A percentile compares a stretch with the other conserved stretches of the same genome.
Evolutionary conservation across 2,888 invertebrate genomes (phyloP).

Genomic region (Macrosoma leucophasiata): DNA sequence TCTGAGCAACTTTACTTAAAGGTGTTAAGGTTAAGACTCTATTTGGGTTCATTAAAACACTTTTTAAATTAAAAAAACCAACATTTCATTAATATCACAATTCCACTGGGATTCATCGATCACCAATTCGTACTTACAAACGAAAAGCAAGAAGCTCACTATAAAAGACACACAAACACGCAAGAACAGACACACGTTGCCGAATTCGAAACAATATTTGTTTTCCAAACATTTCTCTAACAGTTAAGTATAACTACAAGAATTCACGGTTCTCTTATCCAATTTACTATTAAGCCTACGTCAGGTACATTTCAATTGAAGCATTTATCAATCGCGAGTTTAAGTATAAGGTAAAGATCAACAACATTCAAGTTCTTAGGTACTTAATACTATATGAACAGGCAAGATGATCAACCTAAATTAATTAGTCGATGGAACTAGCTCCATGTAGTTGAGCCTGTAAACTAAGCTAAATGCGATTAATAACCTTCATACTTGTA

Average conservation of each 20-base stretch:
- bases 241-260: conserved; percentile 28
- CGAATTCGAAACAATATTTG: conserved; percentile 28
- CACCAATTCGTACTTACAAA: conserved; percentile 37
- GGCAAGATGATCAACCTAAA: conserved; percentile 53
- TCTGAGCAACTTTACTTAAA: too few relatives aligned
- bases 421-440: conserved; percentile 36
- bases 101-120: conserved; percentile 59
- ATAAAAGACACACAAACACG: conserved; percentile 28
- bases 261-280: conserved; percentile 42
- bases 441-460: conserved; percentile 37
- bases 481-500: conserved; percentile 63
- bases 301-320: conserved; percentile 59
- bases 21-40: too few relatives aligned
- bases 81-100: conserved; percentile 73
- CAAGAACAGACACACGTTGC: conserved; percentile 33
- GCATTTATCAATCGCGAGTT: conserved; percentile 35
- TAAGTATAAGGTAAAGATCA: conserved; percentile 37
- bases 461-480: conserved; percentile 35
- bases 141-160: conserved; percentile 36
- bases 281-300: conserved; percentile 44
- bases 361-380: conserved; percentile 30
- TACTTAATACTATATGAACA: conserved; percentile 36
- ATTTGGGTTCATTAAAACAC: too few relatives aligned
- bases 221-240: conserved; percentile 27
- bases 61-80: conserved; percentile 39